Percentiles rank a stretch among this genome's conserved stretches.
phyloP scores from a whole-genome alignment of 2,888 invertebrate species.

The Phyto melanocephala region DNA sequence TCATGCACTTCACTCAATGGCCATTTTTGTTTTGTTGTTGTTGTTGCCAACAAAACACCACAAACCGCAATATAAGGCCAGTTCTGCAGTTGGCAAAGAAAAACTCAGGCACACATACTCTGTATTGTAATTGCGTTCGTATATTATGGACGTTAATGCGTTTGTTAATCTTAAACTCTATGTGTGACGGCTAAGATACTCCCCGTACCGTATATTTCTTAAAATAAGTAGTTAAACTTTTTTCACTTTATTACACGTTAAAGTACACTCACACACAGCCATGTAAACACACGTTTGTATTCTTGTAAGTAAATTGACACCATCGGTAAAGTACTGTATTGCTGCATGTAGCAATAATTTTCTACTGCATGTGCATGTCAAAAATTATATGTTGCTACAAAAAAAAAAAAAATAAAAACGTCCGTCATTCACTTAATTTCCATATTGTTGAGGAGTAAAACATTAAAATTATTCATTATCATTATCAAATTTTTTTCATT shows the following conservation, averaged over 20 bases:
- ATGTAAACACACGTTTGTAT: neutral
- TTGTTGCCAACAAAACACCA: conserved; percentile 6
- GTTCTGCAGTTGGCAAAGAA: neutral
- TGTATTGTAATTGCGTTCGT: neutral
- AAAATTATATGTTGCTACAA: too few relatives aligned
- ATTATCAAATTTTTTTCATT: conserved; percentile 21
- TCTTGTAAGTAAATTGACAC: conserved; percentile 56
- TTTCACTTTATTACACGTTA: conserved; percentile 44
- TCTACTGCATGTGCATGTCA: neutral
- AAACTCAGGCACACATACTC: conserved; percentile 26
- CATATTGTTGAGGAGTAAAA: conserved; percentile 27
- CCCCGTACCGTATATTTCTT: neutral
- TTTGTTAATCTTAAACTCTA: neutral
- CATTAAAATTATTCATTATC: conserved; percentile 53
- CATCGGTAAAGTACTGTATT: conserved; percentile 10
- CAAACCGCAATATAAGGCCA: conserved; percentile 45
- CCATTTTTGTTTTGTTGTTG: conserved; percentile 15
- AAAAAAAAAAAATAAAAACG: conserved; percentile 1
- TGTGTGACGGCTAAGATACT: conserved; percentile 8
- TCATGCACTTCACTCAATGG: conserved; percentile 46
- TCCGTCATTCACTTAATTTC: conserved; percentile 52
- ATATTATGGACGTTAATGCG: neutral
- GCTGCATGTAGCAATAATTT: conserved; percentile 6
- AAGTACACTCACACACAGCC: neutral
- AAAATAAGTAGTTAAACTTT: neutral